Evolutionary conservation across 2,797 vertebrate species (phyloP).

Genomic region (Hephaestus fuliginosus): DNA sequence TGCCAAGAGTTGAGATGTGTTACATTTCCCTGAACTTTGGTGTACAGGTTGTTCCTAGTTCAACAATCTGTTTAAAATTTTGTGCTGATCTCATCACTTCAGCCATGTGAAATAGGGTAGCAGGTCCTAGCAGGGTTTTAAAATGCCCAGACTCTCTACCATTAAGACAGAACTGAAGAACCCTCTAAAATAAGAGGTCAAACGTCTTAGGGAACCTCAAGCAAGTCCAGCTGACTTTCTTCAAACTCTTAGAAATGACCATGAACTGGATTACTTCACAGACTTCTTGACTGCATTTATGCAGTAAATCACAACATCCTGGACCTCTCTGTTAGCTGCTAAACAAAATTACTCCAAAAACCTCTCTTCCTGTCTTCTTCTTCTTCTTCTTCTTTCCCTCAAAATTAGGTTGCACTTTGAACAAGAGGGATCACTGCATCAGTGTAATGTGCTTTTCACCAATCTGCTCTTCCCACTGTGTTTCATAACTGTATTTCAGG

Average conservation of each 20-base stretch:
- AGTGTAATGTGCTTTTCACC: background rate
- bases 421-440: background rate
- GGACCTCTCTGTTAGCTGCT: background rate
- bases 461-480: background rate
- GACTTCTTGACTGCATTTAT: background rate
- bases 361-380: background rate
- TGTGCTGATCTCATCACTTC: too few relatives aligned
- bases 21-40: background rate
- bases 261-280: too few relatives aligned
- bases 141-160: too few relatives aligned
- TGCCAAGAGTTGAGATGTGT: background rate
- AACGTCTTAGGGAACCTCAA: too few relatives aligned
- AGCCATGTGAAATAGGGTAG: too few relatives aligned
- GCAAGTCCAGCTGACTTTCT: too few relatives aligned
- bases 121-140: too few relatives aligned
- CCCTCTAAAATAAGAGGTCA: too few relatives aligned
- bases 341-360: background rate
- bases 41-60: background rate
- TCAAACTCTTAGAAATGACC: too few relatives aligned
- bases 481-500: slow-evolving; percentile 15
- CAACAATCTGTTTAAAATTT: background rate
- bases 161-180: too few relatives aligned
- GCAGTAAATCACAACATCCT: too few relatives aligned
- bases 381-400: background rate
- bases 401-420: background rate